A percentile compares a stretch with the other conserved stretches of the same genome.
These are phyloP conservation scores for Drosophila quadrilineata DNA, from an alignment of 1,140 invertebrate species.

Conservation along the genomic window DNA sequence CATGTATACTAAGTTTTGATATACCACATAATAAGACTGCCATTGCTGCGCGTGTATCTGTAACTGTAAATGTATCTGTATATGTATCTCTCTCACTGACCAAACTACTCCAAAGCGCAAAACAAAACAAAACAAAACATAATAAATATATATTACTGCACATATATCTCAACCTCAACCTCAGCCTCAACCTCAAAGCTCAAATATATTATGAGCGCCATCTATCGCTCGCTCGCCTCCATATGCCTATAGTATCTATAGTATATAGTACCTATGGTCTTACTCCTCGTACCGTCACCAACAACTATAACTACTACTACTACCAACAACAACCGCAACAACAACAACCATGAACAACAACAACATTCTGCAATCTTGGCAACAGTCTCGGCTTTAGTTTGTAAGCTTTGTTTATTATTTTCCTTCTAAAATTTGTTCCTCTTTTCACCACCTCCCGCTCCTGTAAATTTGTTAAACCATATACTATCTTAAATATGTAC, in stretches of 20 bases:
- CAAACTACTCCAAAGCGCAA: slow-evolving; percentile 62
- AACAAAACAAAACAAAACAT: no score
- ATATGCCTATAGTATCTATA: slow-evolving; percentile 37
- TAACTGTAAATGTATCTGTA: slow-evolving; percentile 47
- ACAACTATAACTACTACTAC: slow-evolving; percentile 45
- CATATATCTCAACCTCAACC: slow-evolving; percentile 56
- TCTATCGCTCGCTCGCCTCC: slow-evolving; percentile 32
- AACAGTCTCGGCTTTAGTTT: slow-evolving; percentile 69
- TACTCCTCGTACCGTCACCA: slow-evolving; percentile 68
- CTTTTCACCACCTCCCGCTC: no score
- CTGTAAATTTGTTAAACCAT: slow-evolving; percentile 51
- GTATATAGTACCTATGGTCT: slow-evolving; percentile 33
- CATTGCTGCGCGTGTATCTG: slow-evolving; percentile 51
- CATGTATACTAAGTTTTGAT: slow-evolving; percentile 62
- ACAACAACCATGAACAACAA: slow-evolving; percentile 33
- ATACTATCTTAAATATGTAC: slow-evolving; percentile 22
- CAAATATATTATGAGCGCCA: slow-evolving; percentile 28
- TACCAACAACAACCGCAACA: slow-evolving; percentile 51
- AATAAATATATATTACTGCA: no score
- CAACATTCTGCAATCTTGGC: slow-evolving; percentile 64
- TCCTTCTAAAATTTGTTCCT: no score
- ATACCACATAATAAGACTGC: slow-evolving; percentile 64
- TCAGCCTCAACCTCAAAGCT: slow-evolving; percentile 58
- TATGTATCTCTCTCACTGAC: slow-evolving; percentile 70
- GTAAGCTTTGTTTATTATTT: slow-evolving; percentile 61